Percentiles rank a stretch among this genome's conserved stretches.
Conservation (phyloP, 2,797 vertebrate genomes). For the Lepidocolaptes lacrymiger region DNA sequence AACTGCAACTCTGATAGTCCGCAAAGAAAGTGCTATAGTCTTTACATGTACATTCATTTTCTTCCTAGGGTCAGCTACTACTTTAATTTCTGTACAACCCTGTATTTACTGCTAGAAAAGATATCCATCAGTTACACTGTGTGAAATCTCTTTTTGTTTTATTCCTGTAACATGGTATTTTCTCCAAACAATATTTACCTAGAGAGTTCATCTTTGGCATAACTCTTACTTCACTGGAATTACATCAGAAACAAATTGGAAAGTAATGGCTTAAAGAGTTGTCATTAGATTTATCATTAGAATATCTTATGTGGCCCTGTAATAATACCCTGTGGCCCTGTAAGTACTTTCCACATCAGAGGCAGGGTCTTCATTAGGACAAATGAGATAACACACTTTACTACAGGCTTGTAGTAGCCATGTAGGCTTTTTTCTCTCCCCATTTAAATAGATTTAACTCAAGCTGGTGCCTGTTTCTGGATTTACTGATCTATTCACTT, state of each 20-base stretch:
- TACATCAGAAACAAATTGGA: neutral
- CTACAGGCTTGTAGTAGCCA: neutral
- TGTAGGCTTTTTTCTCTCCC: neutral
- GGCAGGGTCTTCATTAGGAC: conserved; percentile 6
- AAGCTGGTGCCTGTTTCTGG: neutral
- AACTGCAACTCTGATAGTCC: neutral
- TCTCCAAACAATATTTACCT: neutral
- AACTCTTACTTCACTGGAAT: neutral
- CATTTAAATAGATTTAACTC: neutral
- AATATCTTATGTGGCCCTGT: neutral
- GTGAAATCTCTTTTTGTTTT: neutral
- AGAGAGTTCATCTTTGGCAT: neutral
- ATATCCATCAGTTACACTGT: neutral
- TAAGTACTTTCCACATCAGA: conserved; percentile 26
- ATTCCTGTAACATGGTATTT: neutral
- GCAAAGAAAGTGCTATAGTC: neutral
- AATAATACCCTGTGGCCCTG: conserved; percentile 4
- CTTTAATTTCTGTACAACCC: neutral
- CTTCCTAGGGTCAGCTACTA: neutral
- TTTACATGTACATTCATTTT: neutral
- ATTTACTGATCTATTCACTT: neutral
- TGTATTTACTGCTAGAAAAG: neutral
- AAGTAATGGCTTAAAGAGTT: conserved; percentile 28
- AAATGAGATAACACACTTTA: neutral
- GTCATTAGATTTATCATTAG: conserved; percentile 20